Evolutionary conservation across 2,113 vertebrate species (phyloP).

Genomic region (Benitochromis conjunctus): DNA sequence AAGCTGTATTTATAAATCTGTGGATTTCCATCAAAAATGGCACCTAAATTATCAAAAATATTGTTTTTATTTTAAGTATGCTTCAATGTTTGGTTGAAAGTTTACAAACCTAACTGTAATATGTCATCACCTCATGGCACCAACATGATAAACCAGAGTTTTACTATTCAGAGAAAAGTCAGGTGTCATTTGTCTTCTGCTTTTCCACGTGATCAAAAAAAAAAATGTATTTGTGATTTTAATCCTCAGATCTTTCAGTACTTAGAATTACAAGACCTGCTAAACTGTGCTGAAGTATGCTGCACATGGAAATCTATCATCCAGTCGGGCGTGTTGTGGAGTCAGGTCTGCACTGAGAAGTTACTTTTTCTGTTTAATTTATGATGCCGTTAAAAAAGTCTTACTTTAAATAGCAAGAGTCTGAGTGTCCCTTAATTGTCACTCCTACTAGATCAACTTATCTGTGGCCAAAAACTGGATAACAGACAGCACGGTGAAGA

Average conservation of each 20-base stretch:
- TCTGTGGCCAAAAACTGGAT: constrained; percentile 58
- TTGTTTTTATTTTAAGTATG: neutral
- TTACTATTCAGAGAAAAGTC: neutral
- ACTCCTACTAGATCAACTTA: constrained; percentile 58
- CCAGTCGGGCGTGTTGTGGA: constrained; percentile 60
- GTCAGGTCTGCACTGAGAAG: constrained; percentile 49
- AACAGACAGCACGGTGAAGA: constrained; percentile 34
- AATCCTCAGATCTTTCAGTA: constrained; percentile 59
- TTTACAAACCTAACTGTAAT: neutral
- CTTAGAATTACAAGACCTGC: constrained; percentile 52
- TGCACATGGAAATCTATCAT: constrained; percentile 57
- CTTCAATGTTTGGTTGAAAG: neutral
- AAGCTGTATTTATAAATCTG: neutral
- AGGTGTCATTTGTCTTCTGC: neutral
- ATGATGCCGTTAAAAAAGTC: fast-evolving
- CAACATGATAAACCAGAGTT: neutral
- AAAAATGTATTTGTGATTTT: neutral
- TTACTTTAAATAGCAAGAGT: neutral
- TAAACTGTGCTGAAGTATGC: constrained; percentile 66
- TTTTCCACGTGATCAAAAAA: neutral
- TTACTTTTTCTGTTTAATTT: neutral
- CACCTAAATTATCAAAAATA: neutral
- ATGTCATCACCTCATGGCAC: neutral
- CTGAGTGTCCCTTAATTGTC: neutral
- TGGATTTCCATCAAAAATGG: neutral